Conservation (phyloP, 2,888 invertebrate species). For the Boloria euphrosyne region DNA sequence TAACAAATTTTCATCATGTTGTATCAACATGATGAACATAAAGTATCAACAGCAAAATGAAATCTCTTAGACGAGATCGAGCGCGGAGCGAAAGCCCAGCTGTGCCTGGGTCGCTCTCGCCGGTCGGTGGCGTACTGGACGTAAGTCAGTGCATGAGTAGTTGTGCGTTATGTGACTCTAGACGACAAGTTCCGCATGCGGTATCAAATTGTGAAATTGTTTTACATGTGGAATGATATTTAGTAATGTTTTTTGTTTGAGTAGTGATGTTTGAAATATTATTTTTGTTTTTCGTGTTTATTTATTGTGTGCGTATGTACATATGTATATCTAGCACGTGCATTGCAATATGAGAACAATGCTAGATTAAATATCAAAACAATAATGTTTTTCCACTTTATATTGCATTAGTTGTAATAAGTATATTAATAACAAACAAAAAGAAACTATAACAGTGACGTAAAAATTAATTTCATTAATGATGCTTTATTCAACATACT, state of each 20-base stretch:
- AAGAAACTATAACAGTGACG: too few species aligned
- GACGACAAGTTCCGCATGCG: conserved; percentile 6
- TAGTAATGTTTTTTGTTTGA: neutral
- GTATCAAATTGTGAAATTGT: neutral
- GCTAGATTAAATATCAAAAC: too few species aligned
- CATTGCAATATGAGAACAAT: too few species aligned
- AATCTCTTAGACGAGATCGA: conserved; percentile 34
- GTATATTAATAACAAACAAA: too few species aligned
- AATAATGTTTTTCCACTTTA: too few species aligned
- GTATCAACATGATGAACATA: neutral
- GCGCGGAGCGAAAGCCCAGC: conserved; percentile 39
- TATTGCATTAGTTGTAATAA: too few species aligned
- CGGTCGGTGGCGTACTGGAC: conserved; percentile 48
- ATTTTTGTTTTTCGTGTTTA: too few species aligned
- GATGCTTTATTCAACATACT: too few species aligned
- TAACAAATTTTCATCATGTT: conserved; percentile 5
- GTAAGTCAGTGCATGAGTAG: conserved; percentile 47
- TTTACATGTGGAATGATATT: conserved; percentile 2
- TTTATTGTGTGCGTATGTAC: too few species aligned
- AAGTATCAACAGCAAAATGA: conserved; percentile 29
- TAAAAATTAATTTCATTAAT: too few species aligned
- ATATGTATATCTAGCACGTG: too few species aligned
- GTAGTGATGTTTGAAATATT: neutral
- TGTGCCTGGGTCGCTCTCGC: conserved; percentile 49
- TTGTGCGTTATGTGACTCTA: conserved; percentile 11